These are phyloP conservation scores for Diaperis boleti DNA, from an alignment of 2,888 invertebrate genomes.

Conservation along the genomic window DNA sequence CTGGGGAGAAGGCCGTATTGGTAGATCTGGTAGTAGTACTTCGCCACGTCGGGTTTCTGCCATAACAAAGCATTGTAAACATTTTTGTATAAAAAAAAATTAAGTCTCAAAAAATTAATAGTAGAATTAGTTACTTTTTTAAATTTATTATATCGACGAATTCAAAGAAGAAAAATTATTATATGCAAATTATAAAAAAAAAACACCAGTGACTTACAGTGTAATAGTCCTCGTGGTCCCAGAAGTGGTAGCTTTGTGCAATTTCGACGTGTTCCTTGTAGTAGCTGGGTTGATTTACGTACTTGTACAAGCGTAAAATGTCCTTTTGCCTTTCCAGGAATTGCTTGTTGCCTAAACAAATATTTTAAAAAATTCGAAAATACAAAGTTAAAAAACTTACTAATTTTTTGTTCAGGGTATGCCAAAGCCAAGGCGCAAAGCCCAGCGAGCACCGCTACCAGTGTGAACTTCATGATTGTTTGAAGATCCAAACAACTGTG, in stretches of 20 bases:
- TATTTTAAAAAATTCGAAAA: slow-evolving; percentile 71
- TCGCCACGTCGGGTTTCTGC: slow-evolving; percentile 71
- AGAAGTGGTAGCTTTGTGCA: slow-evolving; percentile 71
- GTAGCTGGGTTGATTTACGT: slow-evolving; percentile 74
- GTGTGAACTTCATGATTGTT: slow-evolving; percentile 46
- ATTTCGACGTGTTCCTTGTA: slow-evolving; percentile 69
- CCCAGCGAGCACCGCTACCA: slow-evolving; percentile 48
- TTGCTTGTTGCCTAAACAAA: slow-evolving; percentile 23
- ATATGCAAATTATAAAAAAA: too few species aligned
- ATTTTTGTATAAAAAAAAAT: too few species aligned
- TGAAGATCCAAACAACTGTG: slow-evolving; percentile 14
- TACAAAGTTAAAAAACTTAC: slow-evolving; percentile 67
- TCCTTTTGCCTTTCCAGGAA: slow-evolving; percentile 53
- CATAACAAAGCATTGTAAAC: too few species aligned
- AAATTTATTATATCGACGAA: too few species aligned
- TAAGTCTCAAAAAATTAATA: too few species aligned
- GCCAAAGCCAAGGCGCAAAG: slow-evolving; percentile 59
- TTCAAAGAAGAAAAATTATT: too few species aligned
- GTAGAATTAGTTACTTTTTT: too few species aligned
- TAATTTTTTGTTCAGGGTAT: slow-evolving; percentile 61
- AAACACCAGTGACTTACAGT: neutral
- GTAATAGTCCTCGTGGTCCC: slow-evolving; percentile 68
- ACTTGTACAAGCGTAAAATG: slow-evolving; percentile 71
- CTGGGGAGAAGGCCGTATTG: slow-evolving; percentile 71
- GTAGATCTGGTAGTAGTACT: slow-evolving; percentile 70